Evolutionary conservation across 2,113 vertebrate genomes (phyloP), one percentile per base, ranked within the genome.

Genomic region (Upupa epops): DNA sequence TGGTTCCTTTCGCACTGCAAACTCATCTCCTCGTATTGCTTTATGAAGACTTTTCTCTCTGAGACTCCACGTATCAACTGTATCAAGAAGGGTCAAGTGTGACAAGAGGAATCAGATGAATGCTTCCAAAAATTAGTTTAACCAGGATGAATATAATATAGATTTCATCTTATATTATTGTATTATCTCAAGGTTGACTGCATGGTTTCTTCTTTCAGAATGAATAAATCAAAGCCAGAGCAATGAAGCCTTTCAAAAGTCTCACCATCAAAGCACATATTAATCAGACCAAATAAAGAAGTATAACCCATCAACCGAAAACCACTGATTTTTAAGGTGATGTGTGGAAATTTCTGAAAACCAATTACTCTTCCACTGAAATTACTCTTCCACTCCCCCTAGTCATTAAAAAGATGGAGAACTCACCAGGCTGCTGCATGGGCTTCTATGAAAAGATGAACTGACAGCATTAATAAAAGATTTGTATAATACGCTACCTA

Each of bases 151-250:
- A 72, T 16, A 64, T 49, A 73, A 65, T 65, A 84, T 4, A 52
- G 54, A 88, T 51, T 71, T 74, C 8, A 63, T 78, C 45, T 89
- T 66, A 14, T 6, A 55, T 64, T 56, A 61, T 16, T 42, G 40
- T 42, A 61, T 24, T 63, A 34, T 69, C 70, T 94, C n/a, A 74
- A 89, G 59, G 64, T 6, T 91, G 73, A 91, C 40, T 56, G 61
- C 73, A 70, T 34, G n/a, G 52, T 91, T 93, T 91, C 78, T 84
- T 83, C 58, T 66, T 86, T 92, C 66, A 75, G 37, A 87, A 91
- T 60, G 91, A 96, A 91, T 89, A 60, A 84, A 93, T 59, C 34
- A 73, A 65, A 88, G 84, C 64, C 45, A 77, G 60, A 31, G 18
- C 31, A 77, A 69, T 15, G 80, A 83, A 83, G 11, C 17, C 54